Base-by-base conservation (phyloP, 92 coral and sea anemone species). In the Pocillopora grandis region DNA sequence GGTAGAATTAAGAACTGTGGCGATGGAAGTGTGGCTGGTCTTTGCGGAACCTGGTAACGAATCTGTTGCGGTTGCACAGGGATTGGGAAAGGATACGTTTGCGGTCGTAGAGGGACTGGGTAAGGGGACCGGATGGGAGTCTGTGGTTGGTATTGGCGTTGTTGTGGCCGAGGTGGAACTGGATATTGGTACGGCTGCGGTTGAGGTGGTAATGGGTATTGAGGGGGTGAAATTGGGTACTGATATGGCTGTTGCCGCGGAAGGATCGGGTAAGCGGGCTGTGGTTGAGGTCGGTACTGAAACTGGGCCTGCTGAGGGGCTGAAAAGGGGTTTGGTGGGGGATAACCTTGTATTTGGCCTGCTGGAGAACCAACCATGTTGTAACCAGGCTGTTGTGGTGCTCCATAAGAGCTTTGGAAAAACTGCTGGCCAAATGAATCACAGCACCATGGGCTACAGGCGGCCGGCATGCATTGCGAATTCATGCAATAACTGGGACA, bases 381-480 rank as follows among this genome's bases (percentile, higher is more conserved):
- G 72, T 42, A 82, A 17, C 71, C 78, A 62, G 63, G 77, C 70
- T 81, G 87, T 27, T 79, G 89, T 15, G 85, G 87, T 35, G 76
- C 75, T 5, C 81, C 70, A 62, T 33, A 58, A n/a, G 83, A 65
- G 60, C 49, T 68, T 62, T 76, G 78, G 75, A 77, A 78, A 72
- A 42, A 77, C 87, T 85, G 87, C 85, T 75, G 93, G 57, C 96
- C 87, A 80, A 78, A 76, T 13, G 88, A 80, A 58, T 81, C 90
- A 75, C 98, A 94, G 87, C 98, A 94, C 71, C 92, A 93, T 12
- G 89, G 98, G 58, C 60, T 92, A 76, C 98, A 94, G n/a, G 87
- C 56, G 3, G 83, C 66, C 10, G 93, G 93, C 12, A 84, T 88
- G 36, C 98, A 94, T 60, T 94, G 93, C 27, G 90, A 88, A 49